Percentiles rank a stretch among this genome's conserved stretches.
Evolutionary conservation across 2,113 vertebrate genomes (phyloP).

Genomic region (Panthera tigris): DNA sequence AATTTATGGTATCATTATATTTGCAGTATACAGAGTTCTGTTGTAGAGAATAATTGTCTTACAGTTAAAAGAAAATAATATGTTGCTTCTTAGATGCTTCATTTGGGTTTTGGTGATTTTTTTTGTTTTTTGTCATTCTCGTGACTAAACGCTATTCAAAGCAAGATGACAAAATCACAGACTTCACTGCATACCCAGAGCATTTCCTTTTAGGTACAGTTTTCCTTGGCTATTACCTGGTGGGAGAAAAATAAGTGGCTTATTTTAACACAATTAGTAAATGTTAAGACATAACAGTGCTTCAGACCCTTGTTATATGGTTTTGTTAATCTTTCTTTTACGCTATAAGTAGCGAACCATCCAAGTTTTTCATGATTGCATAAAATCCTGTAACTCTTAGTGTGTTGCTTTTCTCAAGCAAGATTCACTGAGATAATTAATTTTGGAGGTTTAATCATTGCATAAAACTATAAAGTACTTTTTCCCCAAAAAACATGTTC

Average conservation of each 20-base stretch:
- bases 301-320: not conserved
- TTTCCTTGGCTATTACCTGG: not conserved
- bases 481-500: not conserved
- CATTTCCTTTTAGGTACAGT: not conserved
- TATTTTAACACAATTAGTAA: not conserved
- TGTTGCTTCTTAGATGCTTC: not conserved
- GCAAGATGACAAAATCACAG: not conserved
- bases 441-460: not conserved
- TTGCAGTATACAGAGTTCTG: slow-evolving; percentile 23
- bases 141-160: not conserved
- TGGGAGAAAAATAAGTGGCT: not conserved
- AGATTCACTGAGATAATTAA: not conserved
- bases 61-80: not conserved
- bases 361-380: not conserved
- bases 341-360: not conserved
- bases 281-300: not conserved
- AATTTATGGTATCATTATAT: slow-evolving; percentile 72
- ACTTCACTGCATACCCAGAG: not conserved
- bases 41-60: slow-evolving; percentile 2
- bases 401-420: not conserved
- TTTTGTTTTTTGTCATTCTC: not conserved
- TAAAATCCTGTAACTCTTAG: not conserved
- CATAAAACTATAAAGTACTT: not conserved
- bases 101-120: not conserved
- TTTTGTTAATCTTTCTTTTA: not conserved